A percentile compares a stretch with the other conserved stretches of the same genome.
Conservation (phyloP, 2,113 vertebrate genomes). For the Pangasianodon gigas region DNA sequence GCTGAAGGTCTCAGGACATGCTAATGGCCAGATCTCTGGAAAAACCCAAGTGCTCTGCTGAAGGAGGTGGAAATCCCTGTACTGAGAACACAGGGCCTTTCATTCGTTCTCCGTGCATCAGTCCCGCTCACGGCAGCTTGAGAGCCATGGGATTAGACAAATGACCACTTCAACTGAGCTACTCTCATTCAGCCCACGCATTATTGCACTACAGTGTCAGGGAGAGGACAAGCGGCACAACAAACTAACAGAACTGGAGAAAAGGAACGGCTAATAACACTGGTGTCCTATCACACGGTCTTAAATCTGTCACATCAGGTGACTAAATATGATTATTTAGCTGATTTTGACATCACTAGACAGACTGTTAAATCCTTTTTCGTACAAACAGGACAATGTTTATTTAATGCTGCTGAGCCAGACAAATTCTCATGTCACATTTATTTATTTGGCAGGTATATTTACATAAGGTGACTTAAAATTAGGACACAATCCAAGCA, state of each 20-base stretch:
- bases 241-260: not conserved
- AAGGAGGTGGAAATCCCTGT: conserved; percentile 44
- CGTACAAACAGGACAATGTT: not conserved
- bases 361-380: not conserved
- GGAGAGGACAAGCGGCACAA: conserved; percentile 11
- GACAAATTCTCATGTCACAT: not conserved
- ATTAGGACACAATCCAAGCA: not conserved
- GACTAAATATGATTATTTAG: not conserved
- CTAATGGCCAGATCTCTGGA: conserved; percentile 41
- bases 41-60: conserved; percentile 39
- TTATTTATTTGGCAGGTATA: not conserved
- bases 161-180: conserved; percentile 17
- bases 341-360: not conserved
- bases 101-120: conserved; percentile 35
- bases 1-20: conserved; percentile 36
- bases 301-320: not conserved
- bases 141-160: conserved; percentile 35
- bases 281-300: not conserved
- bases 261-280: not conserved
- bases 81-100: conserved; percentile 49
- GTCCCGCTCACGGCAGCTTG: conserved; percentile 2
- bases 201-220: conserved; percentile 35
- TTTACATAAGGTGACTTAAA: not conserved
- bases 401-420: not conserved
- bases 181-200: conserved; percentile 17